Evolutionary conservation across 2,888 invertebrate species (phyloP), one percentile per base, ranked within the genome.

Genomic region (Drosophila histrio): DNA sequence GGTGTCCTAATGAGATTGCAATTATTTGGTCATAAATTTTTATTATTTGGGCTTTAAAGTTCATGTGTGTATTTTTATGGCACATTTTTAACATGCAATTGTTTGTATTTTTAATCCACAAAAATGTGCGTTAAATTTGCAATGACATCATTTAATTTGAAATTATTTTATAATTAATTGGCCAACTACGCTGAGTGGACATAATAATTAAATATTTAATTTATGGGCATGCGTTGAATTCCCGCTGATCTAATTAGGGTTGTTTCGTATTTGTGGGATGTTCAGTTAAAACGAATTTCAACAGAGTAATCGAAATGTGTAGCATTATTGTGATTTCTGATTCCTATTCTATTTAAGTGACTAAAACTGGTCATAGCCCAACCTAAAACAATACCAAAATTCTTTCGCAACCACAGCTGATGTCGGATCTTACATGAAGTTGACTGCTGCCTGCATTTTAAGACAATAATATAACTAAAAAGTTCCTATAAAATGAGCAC

Each of bases 21-120:
- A 90, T 90, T 90, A 89, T 88, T 90, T 88, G 89, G 81, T 62
- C 76, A 90, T 89, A 90, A 88, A 89, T 90, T 90, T 84, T 82
- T 84, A 90, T 90, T 88, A 89, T 89, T 86, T 68, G 66, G 72
- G 82, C 89, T 89, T 89, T 89, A 86, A 87, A 87, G 83, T 82
- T 78, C 70, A 74, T 82, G 74, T 50, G 36, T 63, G 74, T 50
- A 38, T 63, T 61, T 65, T 63, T 58, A 57, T 67, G 62, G 59
- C 65, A 66, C 70, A 76, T 73, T 74, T 87, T 79, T 61, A 39
- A 53, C 62, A 52, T 24, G 38, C 28, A 26, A 36, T 56, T 53
- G 19, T 69, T 50, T 54, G 19, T 52, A 43, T 47, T 59, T 59
- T 52, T 57, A 53, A 56, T 67, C 62, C 52, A 49, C 36, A 66